Base-by-base conservation (phyloP, 2,797 vertebrate genomes). In the Gallinago nigripennis region DNA sequence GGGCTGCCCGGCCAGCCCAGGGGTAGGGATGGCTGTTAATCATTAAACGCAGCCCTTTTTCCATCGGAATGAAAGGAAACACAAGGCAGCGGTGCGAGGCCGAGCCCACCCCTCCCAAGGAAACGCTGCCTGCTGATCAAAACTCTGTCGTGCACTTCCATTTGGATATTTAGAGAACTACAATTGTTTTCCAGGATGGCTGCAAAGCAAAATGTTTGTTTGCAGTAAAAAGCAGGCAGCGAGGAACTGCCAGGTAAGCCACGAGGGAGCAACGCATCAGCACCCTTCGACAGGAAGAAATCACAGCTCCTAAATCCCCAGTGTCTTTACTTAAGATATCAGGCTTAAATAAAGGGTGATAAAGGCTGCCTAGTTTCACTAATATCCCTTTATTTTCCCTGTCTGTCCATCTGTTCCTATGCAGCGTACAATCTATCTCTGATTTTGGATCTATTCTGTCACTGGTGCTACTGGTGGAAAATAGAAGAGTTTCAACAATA, bases 1-100 rank as follows among this genome's bases (percentile, higher is more conserved):
- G 1, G 58, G 46, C 92, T 92, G 92, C 68, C 84, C 41, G 21
- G 64, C 60, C 63, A 7, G 87, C 57, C 2, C 0, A 64, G 75
- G 72, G 78, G 41, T 79, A 25, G 64, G 65, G 77, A 77, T 8
- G n/a, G 64, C 39, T 78, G 94, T 86, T 95, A 89, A 95, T 94
- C 31, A 83, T 90, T 97, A 96, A 89, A 56, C 1, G 0, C 37
- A 72, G 46, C 58, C 50, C 73, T 86, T 87, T 60, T 60, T 16
- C 85, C 45, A 3, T 5, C 1, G 7, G 16, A 82, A 39, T 57
- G 80, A 66, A 57, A 90, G 57, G 71, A 61, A 92, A 39, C 73
- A 75, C 81, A 82, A 73, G 45, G 71, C 73, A n/a, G 71, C 0
- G 0, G 72, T 10, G n/a, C 41, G 15, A 72, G 72, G 13, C 65